phyloP scores from a whole-genome alignment of 2,888 invertebrate genomes.

The Drosophila percnosoma region DNA sequence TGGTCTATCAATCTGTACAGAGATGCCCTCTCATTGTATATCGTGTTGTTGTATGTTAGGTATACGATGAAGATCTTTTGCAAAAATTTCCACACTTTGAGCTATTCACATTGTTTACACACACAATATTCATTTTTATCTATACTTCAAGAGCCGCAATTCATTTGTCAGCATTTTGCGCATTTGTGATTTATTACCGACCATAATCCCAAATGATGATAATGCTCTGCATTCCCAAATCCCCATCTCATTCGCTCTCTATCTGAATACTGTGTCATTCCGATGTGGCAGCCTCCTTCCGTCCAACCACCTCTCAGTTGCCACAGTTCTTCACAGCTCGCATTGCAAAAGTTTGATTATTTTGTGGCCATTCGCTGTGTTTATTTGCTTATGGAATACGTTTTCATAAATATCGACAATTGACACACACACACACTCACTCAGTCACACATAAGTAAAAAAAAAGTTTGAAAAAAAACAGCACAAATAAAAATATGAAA shows the following conservation, averaged over 20 bases:
- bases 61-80: not conserved
- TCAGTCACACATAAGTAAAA: constrained; percentile 17
- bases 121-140: constrained; percentile 2
- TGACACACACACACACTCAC: constrained; percentile 40
- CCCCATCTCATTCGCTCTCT: not conserved
- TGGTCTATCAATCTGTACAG: not conserved
- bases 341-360: constrained; percentile 33
- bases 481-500: constrained; percentile 4
- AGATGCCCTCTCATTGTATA: not conserved
- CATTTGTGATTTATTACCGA: constrained; percentile 17
- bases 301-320: not conserved
- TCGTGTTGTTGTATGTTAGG: not conserved
- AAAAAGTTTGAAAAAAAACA: constrained; percentile 11
- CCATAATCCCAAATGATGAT: constrained; percentile 24
- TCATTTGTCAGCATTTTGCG: constrained; percentile 32
- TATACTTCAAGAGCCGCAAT: constrained; percentile 5
- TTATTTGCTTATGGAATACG: constrained; percentile 48
- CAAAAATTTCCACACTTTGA: not conserved
- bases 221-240: constrained; percentile 5
- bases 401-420: constrained; percentile 49
- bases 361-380: constrained; percentile 35
- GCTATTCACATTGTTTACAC: constrained; percentile 12
- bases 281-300: constrained; percentile 4
- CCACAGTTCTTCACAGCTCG: constrained; percentile 4
- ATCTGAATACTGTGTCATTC: constrained; percentile 5